Base-by-base conservation (phyloP, 2,888 invertebrate species). In the Epirrhoe tristata region DNA sequence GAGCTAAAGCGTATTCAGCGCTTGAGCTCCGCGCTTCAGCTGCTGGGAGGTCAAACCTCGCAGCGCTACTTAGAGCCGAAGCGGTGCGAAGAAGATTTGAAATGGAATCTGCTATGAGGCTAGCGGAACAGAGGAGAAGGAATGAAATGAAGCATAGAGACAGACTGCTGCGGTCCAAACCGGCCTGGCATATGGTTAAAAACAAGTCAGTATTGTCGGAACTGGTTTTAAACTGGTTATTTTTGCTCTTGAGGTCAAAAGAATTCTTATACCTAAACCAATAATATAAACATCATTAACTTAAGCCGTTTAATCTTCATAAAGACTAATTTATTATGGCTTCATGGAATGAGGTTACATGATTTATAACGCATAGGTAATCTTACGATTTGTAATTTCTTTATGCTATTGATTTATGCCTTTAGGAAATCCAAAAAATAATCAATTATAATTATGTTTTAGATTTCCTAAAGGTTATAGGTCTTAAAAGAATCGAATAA, bases 111-210 rank as follows among this genome's bases (percentile, higher is more conserved):
- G 92, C 94, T 7, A 90, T 90, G 55, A 90, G 91, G 72, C 79
- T 95, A 60, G 95, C 95, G 16, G 96, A 96, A 70, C 94, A 94
- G 57, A 94, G 95, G 31, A 84, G 95, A 12, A 91, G 94, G 73
- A 93, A 94, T 62, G 95, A 95, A 77, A 87, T 94, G 57, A 93
- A 94, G 65, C 90, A 95, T 77, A 88, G 95, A 34, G 95, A 96
- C 76, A 94, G 95, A 51, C 79, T 95, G 52, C 88, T 96, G 55
- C 90, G 96, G 16, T 86, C 90, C 31, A 95, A 95, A 77, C 96
- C 96, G 0, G 95, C 96, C n/a, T 96, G 96, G 96, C 94, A 95
- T 82, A 91, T 95, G 39, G 89, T 96, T 17, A 95, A 93, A 75
- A 95, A 95, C 81, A 95, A 93, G 94, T 94, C 72, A 81, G 88